These are phyloP conservation scores for Ptiloglossa arizonensis DNA, from an alignment of 1,140 invertebrate species.

Conservation along the genomic window DNA sequence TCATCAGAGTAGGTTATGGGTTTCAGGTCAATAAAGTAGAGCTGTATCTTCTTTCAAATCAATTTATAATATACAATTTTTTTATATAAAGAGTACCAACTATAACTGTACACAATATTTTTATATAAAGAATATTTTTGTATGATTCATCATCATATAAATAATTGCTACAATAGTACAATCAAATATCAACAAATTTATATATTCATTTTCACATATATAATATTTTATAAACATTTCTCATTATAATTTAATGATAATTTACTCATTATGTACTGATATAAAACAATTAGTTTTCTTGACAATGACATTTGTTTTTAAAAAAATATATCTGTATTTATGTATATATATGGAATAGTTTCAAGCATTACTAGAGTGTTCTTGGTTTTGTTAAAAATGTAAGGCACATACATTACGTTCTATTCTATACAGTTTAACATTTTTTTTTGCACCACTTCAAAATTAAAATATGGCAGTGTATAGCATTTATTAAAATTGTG, in stretches of 20 bases:
- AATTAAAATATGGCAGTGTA: conserved; percentile 25
- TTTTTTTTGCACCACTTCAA: background rate
- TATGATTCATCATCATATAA: conserved; percentile 16
- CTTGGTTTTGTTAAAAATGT: conserved; percentile 26
- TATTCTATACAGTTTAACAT: background rate
- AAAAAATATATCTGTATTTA: conserved; percentile 21
- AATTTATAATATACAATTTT: conserved; percentile 21
- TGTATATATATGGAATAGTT: conserved; percentile 4
- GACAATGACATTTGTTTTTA: conserved; percentile 11
- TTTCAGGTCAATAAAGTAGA: background rate
- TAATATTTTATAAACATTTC: conserved; percentile 21
- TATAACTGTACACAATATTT: conserved; percentile 8
- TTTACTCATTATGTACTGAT: conserved; percentile 13
- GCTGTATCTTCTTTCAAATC: background rate
- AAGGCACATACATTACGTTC: conserved; percentile 10
- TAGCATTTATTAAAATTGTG: conserved; percentile 2
- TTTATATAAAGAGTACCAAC: conserved; percentile 9
- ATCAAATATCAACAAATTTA: conserved; percentile 2
- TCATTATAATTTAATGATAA: no score
- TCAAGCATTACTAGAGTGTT: conserved; percentile 6
- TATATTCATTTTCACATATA: conserved; percentile 1
- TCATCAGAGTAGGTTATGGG: background rate
- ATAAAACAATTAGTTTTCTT: conserved; percentile 44
- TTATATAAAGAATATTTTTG: conserved; percentile 17
- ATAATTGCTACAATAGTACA: background rate